Evolutionary conservation across 2,797 vertebrate species (phyloP), one percentile per base, ranked within the genome.

Genomic region (Epinephelus awoara): DNA sequence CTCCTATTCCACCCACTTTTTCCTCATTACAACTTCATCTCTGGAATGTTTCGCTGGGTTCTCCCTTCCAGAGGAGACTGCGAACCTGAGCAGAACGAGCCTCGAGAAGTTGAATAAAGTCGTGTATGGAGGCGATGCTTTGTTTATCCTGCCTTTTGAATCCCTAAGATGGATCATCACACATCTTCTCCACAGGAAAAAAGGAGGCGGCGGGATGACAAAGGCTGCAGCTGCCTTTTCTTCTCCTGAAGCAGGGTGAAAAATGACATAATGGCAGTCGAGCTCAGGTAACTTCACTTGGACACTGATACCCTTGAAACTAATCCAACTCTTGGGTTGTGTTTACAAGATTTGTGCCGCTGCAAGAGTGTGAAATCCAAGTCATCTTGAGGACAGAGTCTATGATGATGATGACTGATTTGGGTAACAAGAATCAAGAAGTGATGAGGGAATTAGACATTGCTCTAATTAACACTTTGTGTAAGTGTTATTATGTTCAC

Each of bases 201-300:
- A 76, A 85, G 70, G 75, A 81, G 81, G 75, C 51, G 65, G 79
- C 46, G 9, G 77, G 82, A 80, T 81, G 87, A 93, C 92, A 93
- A 94, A 93, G 77, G 85, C 88, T 85, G 87, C 88, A 91, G 89
- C 90, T 92, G 93, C 71, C 90, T 87, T 93, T 93, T 94, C 89
- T 92, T 89, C 73, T 91, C 85, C 76, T 75, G 82, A 83, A 89
- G 67, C 81, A 76, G 66, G 71, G 62, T 85, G 85, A 92, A 89
- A 89, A 91, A 88, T 94, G 88, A 92, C 91, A 93, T 91, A 88
- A 93, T 91, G 88, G 84, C 87, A 77, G 67, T 51, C 3, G n/a
- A 82, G 89, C 92, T 93, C 94, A 92, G 91, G 93, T 95, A 93
- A 91, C 90, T 80, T 82, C 71, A 69, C 73, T 59, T 58, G 38